Conservation (phyloP, 2,888 invertebrate genomes). For the Conistra vaccinii region DNA sequence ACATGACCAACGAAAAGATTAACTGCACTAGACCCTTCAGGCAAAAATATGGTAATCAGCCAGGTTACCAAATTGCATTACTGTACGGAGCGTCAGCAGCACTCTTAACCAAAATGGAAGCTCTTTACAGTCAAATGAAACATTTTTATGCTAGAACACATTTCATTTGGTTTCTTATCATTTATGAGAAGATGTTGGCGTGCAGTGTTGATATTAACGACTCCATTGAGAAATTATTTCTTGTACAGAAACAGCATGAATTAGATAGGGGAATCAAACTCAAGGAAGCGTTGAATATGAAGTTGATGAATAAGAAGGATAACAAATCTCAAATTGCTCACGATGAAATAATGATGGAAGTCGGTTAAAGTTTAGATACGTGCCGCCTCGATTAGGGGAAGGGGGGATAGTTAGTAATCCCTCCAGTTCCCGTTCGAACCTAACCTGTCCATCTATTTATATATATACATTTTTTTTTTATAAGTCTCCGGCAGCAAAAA, state of each 20-base stretch:
- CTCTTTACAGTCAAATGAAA: slow-evolving; percentile 53
- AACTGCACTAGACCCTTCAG: slow-evolving; percentile 62
- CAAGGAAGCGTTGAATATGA: too few species aligned
- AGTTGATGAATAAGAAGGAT: too few species aligned
- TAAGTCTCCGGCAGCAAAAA: too few species aligned
- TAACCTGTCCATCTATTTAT: too few species aligned
- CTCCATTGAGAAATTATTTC: slow-evolving; percentile 66
- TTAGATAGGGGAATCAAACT: rapidly evolving
- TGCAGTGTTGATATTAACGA: slow-evolving; percentile 66
- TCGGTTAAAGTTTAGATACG: too few species aligned
- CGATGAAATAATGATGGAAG: too few species aligned
- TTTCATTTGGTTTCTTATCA: slow-evolving; percentile 70
- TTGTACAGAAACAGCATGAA: slow-evolving; percentile 24
- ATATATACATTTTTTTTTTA: too few species aligned
- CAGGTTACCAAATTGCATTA: slow-evolving; percentile 67
- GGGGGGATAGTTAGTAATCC: too few species aligned
- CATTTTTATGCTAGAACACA: slow-evolving; percentile 31
- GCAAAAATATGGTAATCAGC: slow-evolving; percentile 22
- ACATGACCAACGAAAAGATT: slow-evolving; percentile 67
- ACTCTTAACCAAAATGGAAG: slow-evolving; percentile 70
- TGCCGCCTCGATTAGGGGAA: too few species aligned
- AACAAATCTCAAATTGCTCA: too few species aligned
- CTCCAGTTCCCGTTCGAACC: too few species aligned
- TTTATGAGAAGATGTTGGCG: slow-evolving; percentile 73
- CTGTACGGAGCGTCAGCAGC: slow-evolving; percentile 69